Percentiles rank a stretch among this genome's conserved stretches.
phyloP scores from a whole-genome alignment of 2,888 invertebrate genomes.

The Drosophila pseudotalamancana region DNA sequence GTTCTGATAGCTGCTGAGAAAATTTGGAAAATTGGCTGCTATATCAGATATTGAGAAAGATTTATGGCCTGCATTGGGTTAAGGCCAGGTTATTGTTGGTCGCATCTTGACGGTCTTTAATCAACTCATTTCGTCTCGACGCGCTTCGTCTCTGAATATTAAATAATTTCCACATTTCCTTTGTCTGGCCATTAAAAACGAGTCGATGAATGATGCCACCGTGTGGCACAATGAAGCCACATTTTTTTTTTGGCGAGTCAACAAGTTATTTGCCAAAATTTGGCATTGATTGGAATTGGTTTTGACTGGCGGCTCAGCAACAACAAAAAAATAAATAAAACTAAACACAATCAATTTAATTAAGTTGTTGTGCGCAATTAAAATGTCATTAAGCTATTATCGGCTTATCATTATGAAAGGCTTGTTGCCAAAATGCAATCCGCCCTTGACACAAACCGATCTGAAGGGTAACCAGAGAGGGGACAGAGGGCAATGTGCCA shows the following conservation, averaged over 20 bases:
- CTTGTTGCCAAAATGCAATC: conserved; percentile 56
- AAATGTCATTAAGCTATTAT: conserved; percentile 77
- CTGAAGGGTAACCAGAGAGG: conserved; percentile 1
- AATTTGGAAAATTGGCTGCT: too few species aligned
- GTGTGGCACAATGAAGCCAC: conserved; percentile 34
- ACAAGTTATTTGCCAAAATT: conserved; percentile 53
- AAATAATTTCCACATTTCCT: conserved; percentile 43
- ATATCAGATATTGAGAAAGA: conserved; percentile 16
- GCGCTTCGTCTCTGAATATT: conserved; percentile 43
- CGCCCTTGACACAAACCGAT: conserved; percentile 68
- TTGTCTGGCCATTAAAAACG: conserved; percentile 56
- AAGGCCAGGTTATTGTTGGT: conserved; percentile 10
- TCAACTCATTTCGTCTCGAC: conserved; percentile 7
- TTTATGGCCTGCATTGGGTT: conserved; percentile 18
- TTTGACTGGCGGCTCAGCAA: conserved; percentile 64
- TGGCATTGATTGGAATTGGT: conserved; percentile 69
- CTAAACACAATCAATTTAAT: conserved; percentile 66
- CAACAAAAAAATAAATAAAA: too few species aligned
- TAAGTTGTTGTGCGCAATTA: conserved; percentile 77
- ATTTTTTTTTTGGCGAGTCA: conserved; percentile 47
- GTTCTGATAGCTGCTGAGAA: conserved; percentile 24
- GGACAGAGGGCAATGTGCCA: conserved; percentile 41
- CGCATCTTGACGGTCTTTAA: conserved; percentile 7
- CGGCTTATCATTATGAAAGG: conserved; percentile 65
- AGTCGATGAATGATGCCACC: conserved; percentile 75